Evolutionary conservation across 2,113 vertebrate genomes (phyloP).

Genomic region (Phrynocephalus versicolor): DNA sequence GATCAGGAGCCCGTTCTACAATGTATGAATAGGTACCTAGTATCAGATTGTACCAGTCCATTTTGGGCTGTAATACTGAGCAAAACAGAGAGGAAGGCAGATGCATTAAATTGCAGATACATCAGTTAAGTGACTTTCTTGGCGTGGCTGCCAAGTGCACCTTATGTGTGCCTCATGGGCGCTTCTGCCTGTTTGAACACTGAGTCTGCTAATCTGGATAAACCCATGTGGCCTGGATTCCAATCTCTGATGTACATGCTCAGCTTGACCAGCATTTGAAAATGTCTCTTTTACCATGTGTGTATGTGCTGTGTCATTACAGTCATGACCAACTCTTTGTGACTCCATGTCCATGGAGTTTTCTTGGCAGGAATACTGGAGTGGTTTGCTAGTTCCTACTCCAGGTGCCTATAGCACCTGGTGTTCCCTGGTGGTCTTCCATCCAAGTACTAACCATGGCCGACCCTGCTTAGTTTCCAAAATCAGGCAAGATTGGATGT

Average conservation of each 20-base stretch:
- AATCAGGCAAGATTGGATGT: too few species aligned
- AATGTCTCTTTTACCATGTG: background rate
- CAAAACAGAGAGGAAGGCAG: background rate
- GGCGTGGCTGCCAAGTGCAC: background rate
- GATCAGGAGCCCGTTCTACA: background rate
- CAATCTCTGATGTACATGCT: background rate
- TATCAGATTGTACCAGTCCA: background rate
- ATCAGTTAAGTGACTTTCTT: background rate
- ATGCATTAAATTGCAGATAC: background rate
- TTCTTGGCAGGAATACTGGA: too few species aligned
- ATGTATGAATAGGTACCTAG: conserved; percentile 1
- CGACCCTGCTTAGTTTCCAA: too few species aligned
- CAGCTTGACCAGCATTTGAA: background rate
- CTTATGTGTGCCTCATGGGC: background rate
- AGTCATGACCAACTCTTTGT: too few species aligned
- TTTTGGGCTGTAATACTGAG: background rate
- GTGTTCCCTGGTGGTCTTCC: too few species aligned
- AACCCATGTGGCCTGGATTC: background rate
- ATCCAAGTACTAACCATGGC: too few species aligned
- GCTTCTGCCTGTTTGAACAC: background rate
- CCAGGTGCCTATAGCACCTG: too few species aligned
- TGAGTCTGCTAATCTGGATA: background rate
- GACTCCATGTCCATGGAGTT: too few species aligned
- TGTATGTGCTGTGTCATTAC: too few species aligned
- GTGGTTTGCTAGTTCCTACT: too few species aligned